Base-by-base conservation (phyloP, 2,888 invertebrate species). In the Ptilodon capucinus region DNA sequence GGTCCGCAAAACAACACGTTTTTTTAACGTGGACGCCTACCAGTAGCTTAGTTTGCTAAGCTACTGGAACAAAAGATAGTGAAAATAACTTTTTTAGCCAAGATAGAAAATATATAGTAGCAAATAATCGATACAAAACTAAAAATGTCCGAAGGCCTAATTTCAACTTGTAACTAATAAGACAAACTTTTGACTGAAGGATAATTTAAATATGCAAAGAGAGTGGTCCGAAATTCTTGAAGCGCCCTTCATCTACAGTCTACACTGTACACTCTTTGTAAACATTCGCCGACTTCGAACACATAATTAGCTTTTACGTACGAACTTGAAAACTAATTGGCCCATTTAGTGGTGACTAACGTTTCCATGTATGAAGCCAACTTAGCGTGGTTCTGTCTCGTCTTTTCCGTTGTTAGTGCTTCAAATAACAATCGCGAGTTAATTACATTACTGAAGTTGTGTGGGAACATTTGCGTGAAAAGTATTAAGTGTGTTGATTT, bases 281-380 rank as follows among this genome's bases (percentile, higher is more conserved):
- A 57, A 44, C 46, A 41, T 41, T 46, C 18, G 18, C 19, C 34
- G 4, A 53, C 39, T 52, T 53, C n/a, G 28, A 46, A 7, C 30
- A 38, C 23, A 42, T 54, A 60, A 69, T 66, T 70, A 60, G 51
- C 54, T 58, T 51, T 47, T 41, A 56, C 34, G 49, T 56, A 48
- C 46, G 54, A 61, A 66, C 56, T 67, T 57, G 46, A 50, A 60
- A 60, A 62, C 47, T 60, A 71, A 69, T 68, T 65, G 53, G 49
- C 51, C 59, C 49, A 49, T 57, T 64, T 53, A 48, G 51, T 40
- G 40, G 40, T 36, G 17, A 32, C 42, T 36, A 41, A 44, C 40
- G 46, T 48, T 49, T 50, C 50, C 42, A 28, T 41, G 49, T 51
- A 42, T 25, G 32, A 53, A 42, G 48, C 14, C 9, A 19, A 35